A percentile compares a stretch with the other conserved stretches of the same genome.
Evolutionary conservation across 2,113 vertebrate genomes (phyloP).

Genomic region (Grammatotria lemairii): DNA sequence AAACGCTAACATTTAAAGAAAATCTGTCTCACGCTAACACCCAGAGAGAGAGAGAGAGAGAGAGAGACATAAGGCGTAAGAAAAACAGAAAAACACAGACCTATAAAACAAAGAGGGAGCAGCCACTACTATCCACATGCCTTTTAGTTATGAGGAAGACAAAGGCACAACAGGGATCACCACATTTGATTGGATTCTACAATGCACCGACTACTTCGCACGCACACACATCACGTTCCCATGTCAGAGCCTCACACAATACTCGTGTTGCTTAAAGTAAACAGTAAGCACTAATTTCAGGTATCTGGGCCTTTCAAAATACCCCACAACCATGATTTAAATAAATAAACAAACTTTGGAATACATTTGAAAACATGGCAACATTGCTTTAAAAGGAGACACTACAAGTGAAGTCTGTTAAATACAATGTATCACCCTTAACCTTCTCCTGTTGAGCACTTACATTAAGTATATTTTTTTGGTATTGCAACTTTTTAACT

Average conservation of each 20-base stretch:
- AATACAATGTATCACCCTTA: neutral
- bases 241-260: neutral
- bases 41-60: neutral
- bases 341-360: neutral
- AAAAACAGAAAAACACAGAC: neutral
- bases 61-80: neutral
- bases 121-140: constrained; percentile 5
- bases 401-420: neutral
- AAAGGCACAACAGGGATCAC: constrained; percentile 32
- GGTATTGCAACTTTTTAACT: neutral
- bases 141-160: neutral
- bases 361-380: neutral
- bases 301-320: neutral
- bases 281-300: neutral
- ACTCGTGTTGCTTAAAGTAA: neutral
- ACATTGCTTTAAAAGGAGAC: neutral
- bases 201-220: constrained; percentile 3
- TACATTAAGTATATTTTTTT: neutral
- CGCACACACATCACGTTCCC: neutral
- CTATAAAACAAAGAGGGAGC: neutral
- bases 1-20: constrained; percentile 19
- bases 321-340: neutral
- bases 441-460: neutral
- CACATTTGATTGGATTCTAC: constrained; percentile 28
- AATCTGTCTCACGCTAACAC: constrained; percentile 42